These are phyloP conservation scores for Perccottus glenii DNA, from an alignment of 2,113 vertebrate genomes.

Conservation along the genomic window DNA sequence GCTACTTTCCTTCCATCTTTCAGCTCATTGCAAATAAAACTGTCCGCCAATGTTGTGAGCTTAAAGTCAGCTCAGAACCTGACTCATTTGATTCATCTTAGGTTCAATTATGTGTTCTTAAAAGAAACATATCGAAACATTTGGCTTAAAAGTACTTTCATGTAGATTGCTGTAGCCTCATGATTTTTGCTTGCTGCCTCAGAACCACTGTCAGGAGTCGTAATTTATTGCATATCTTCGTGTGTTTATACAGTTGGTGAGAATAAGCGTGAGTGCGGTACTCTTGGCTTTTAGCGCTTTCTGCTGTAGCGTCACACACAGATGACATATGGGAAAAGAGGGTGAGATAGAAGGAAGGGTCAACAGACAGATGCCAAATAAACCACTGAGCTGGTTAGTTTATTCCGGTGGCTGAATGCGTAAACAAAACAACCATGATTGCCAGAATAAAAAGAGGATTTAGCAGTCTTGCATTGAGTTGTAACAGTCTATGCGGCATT, in stretches of 20 bases:
- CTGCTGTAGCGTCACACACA: slow-evolving; percentile 4
- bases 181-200: not conserved
- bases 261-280: slow-evolving; percentile 2
- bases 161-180: slow-evolving; percentile 1
- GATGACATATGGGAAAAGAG: slow-evolving; percentile 13
- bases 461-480: slow-evolving; percentile 8
- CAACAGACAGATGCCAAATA: slow-evolving; percentile 23
- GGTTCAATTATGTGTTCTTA: not conserved
- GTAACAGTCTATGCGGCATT: slow-evolving; percentile 8
- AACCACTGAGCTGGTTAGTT: slow-evolving; percentile 13
- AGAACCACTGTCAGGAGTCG: not conserved
- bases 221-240: slow-evolving; percentile 8
- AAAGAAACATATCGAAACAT: slow-evolving; percentile 1
- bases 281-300: slow-evolving; percentile 7
- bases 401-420: slow-evolving; percentile 6
- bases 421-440: slow-evolving; percentile 32
- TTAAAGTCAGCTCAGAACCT: slow-evolving; percentile 23
- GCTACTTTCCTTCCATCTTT: slow-evolving; percentile 11
- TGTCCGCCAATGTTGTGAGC: slow-evolving; percentile 37
- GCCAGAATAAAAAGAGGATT: slow-evolving; percentile 17
- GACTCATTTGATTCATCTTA: too few species aligned
- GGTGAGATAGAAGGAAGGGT: slow-evolving; percentile 16
- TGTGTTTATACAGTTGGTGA: slow-evolving; percentile 16
- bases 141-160: not conserved
- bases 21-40: slow-evolving; percentile 54